Evolutionary conservation across 2,113 vertebrate genomes (phyloP).

Genomic region (Crocuta crocuta): DNA sequence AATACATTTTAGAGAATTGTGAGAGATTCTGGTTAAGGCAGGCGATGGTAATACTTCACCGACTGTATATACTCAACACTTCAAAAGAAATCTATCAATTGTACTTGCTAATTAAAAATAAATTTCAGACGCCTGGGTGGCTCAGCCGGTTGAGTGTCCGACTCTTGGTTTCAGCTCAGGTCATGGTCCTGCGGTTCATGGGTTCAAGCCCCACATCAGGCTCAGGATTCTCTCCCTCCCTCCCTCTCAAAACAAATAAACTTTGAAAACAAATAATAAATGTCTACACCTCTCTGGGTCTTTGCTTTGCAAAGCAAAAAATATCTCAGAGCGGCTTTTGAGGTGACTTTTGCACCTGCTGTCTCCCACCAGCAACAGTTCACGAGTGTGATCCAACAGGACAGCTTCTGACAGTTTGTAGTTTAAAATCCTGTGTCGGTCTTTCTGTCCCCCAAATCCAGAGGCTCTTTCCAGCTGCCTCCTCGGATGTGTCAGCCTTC

Average conservation of each 20-base stretch:
- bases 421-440: neutral
- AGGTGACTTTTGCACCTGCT: neutral
- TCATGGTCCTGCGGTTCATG: too few relatives aligned
- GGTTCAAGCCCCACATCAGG: too few relatives aligned
- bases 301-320: neutral
- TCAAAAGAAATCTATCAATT: neutral
- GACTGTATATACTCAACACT: neutral
- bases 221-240: too few relatives aligned
- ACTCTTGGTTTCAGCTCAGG: too few relatives aligned
- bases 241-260: too few relatives aligned
- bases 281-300: neutral
- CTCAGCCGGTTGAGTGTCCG: too few relatives aligned
- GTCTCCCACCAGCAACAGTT: neutral
- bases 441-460: neutral
- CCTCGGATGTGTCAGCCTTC: neutral
- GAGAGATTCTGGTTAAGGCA: neutral
- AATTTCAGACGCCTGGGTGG: neutral
- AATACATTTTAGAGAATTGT: neutral
- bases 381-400: neutral
- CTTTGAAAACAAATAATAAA: neutral
- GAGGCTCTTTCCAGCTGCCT: neutral
- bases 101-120: neutral
- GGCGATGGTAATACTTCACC: neutral
- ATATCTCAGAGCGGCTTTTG: neutral
- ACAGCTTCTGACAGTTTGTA: neutral